Percentiles rank a stretch among this genome's conserved stretches.
Conservation (phyloP, 2,113 vertebrate genomes). For the Kryptolebias marmoratus region DNA sequence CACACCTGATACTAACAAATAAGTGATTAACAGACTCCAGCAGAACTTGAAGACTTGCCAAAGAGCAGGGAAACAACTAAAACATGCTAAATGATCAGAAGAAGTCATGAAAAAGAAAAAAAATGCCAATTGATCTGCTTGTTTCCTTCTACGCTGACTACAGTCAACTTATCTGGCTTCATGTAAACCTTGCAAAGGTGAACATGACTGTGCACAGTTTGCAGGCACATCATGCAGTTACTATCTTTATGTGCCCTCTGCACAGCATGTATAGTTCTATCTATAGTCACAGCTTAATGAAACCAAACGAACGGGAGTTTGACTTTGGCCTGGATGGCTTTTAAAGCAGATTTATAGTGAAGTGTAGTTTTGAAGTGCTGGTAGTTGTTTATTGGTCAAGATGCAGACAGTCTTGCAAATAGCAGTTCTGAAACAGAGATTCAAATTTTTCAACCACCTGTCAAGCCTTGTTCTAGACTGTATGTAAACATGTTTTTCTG, state of each 20-base stretch:
- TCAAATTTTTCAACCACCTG: too few species aligned
- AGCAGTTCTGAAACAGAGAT: too few species aligned
- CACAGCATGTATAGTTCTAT: background rate
- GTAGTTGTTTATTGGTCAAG: background rate
- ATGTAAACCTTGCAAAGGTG: background rate
- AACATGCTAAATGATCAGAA: too few species aligned
- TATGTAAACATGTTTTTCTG: too few species aligned
- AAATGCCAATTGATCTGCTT: background rate
- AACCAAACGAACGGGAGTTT: background rate
- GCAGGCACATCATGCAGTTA: background rate
- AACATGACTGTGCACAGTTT: background rate
- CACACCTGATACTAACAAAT: too few species aligned
- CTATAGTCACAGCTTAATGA: background rate
- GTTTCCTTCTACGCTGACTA: background rate
- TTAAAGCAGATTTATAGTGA: too few species aligned
- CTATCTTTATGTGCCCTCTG: background rate
- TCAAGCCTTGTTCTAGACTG: too few species aligned
- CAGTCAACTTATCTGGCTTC: background rate
- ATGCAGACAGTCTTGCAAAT: background rate
- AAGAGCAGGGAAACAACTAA: too few species aligned
- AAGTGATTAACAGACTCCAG: too few species aligned
- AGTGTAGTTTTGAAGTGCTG: too few species aligned
- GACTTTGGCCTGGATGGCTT: background rate
- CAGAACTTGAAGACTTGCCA: too few species aligned
- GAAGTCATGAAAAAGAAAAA: too few species aligned